Base-by-base conservation (phyloP, 1,140 invertebrate species). In the Meteorus sp. region DNA sequence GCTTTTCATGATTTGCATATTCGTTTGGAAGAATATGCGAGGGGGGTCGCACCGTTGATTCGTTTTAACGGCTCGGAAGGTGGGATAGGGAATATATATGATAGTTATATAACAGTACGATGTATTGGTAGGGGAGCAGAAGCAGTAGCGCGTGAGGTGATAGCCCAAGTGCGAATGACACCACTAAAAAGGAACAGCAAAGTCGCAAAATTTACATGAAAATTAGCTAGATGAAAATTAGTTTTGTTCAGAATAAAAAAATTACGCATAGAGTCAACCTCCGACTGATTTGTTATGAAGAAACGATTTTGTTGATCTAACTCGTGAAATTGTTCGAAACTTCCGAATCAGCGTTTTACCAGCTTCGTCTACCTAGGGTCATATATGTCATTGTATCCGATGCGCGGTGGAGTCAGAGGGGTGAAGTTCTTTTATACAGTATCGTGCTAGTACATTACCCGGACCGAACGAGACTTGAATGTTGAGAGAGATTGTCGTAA, bases 11-110 rank as follows among this genome's bases (percentile, higher is more conserved):
- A 80, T 80, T 80, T 79, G 78, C 78, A 80, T 80, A 80, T 79
- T 78, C 74, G 76, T 77, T 78, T 78, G 72, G 77, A 79, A 80
- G 76, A 77, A 79, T 79, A 79, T 77, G 70, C 72, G 63, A 66
- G 65, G 31, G 58, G 62, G 67, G 70, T 53, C 64, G 62, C 66
- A 65, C 37, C 62, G 66, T 67, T 67, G 66, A 67, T 66, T 73
- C 67, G 71, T 74, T 76, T 70, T 71, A 74, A 72, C 69, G 62
- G 67, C 59, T 58, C 60, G 56, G 59, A 62, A 65, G 64, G 66
- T 57, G 39, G 27, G n/a, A 25, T 56, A 48, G 37, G 50, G 3
- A n/a, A 29, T 29, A 29, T 29, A 15, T 15, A 5, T 39, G 11
- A 39, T 39, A n/a, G n/a, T n/a, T n/a, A n/a, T n/a, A n/a, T n/a